These are phyloP conservation scores for Xerus inauris DNA, from an alignment of 2,113 vertebrate species.

Conservation along the genomic window DNA sequence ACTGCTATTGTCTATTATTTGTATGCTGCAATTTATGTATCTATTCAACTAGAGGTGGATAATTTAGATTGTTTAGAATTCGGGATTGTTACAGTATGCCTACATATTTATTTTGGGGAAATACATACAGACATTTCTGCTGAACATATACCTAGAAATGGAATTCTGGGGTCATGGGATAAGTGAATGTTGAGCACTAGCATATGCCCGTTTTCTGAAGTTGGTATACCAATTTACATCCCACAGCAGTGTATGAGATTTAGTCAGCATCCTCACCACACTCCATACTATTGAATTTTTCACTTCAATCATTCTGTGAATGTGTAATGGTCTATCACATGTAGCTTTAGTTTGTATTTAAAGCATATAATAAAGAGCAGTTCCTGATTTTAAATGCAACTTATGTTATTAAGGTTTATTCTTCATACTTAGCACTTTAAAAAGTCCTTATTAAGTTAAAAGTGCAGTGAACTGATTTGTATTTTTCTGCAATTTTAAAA, in stretches of 20 bases:
- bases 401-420: background rate
- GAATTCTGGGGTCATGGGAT: background rate
- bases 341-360: conserved; percentile 3
- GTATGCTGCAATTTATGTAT: background rate
- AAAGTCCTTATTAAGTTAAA: conserved; percentile 9
- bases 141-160: background rate
- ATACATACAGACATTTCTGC: background rate
- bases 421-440: background rate
- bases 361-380: background rate
- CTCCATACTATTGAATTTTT: background rate
- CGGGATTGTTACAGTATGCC: background rate
- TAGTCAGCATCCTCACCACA: background rate
- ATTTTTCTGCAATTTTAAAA: background rate
- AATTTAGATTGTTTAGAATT: background rate
- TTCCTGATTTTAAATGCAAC: background rate
- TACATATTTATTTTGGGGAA: background rate
- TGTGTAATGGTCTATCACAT: background rate
- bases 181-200: background rate
- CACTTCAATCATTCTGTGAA: background rate
- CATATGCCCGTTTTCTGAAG: background rate
- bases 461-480: background rate
- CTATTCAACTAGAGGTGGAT: background rate
- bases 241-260: background rate
- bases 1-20: background rate
- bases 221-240: background rate